Percentiles rank a stretch among this genome's conserved stretches.
Conservation (phyloP, 2,797 vertebrate species). For the Falco concolor region DNA sequence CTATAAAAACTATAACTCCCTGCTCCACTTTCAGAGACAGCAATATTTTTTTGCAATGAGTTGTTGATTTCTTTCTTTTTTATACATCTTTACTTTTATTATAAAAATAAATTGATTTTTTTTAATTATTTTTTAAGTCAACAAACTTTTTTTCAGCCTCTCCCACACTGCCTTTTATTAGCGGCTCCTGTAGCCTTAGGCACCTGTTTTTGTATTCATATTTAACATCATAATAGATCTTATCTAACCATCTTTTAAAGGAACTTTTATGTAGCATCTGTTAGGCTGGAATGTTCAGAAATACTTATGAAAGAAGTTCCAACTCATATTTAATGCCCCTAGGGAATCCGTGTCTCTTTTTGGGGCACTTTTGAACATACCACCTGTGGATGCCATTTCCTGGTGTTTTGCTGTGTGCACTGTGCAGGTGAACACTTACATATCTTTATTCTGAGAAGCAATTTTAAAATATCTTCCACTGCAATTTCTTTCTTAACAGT, state of each 20-base stretch:
- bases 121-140: not conserved
- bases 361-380: not conserved
- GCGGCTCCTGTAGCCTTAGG: not conserved
- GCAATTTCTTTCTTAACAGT: not conserved
- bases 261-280: conserved; percentile 8
- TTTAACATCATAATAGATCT: conserved; percentile 4
- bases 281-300: conserved; percentile 4
- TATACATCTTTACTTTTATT: not conserved
- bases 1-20: not conserved
- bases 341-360: not conserved
- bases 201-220: not conserved
- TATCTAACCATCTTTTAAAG: not conserved
- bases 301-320: not conserved
- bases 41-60: not conserved
- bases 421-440: not conserved
- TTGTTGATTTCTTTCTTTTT: not conserved
- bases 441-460: not conserved
- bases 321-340: not conserved
- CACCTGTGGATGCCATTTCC: not conserved
- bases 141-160: not conserved
- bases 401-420: not conserved
- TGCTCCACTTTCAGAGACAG: not conserved
- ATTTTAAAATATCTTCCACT: not conserved
- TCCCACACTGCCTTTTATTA: not conserved
- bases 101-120: not conserved